These are phyloP conservation scores for Ardeotis arabs DNA, from an alignment of 2,113 vertebrate genomes.

Conservation along the genomic window DNA sequence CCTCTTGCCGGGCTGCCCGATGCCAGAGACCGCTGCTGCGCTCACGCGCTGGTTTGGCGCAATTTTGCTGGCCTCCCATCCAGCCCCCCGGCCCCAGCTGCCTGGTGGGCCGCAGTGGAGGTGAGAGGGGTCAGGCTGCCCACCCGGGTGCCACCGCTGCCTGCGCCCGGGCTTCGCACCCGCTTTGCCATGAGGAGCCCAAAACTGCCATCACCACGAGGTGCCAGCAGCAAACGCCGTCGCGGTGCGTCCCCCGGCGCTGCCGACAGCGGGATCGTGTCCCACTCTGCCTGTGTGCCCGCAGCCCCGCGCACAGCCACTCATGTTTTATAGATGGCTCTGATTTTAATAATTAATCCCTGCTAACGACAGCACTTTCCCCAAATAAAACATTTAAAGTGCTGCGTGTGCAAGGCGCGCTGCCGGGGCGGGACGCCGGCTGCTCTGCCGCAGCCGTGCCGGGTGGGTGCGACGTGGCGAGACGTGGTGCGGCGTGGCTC, in stretches of 20 bases:
- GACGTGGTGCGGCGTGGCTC: neutral
- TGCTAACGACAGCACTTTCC: constrained; percentile 65
- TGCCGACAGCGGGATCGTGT: neutral
- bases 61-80: accelerated
- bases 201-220: accelerated
- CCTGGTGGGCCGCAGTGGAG: accelerated
- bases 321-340: constrained; percentile 61
- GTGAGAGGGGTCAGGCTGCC: neutral
- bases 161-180: no score
- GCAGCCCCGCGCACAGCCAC: neutral
- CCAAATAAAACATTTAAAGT: constrained; percentile 67
- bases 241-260: accelerated
- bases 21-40: neutral
- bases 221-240: accelerated
- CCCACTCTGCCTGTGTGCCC: neutral
- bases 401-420: constrained; percentile 31
- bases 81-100: accelerated
- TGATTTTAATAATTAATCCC: constrained; percentile 63
- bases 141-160: neutral
- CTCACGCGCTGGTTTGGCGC: neutral
- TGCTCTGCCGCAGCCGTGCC: neutral
- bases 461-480: neutral
- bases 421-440: neutral
- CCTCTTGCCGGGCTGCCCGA: neutral
- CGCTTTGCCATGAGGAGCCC: accelerated